Percentiles rank a stretch among this genome's conserved stretches.
These are phyloP conservation scores for Squalus acanthias DNA, from an alignment of 2,797 vertebrate genomes.

Conservation along the genomic window DNA sequence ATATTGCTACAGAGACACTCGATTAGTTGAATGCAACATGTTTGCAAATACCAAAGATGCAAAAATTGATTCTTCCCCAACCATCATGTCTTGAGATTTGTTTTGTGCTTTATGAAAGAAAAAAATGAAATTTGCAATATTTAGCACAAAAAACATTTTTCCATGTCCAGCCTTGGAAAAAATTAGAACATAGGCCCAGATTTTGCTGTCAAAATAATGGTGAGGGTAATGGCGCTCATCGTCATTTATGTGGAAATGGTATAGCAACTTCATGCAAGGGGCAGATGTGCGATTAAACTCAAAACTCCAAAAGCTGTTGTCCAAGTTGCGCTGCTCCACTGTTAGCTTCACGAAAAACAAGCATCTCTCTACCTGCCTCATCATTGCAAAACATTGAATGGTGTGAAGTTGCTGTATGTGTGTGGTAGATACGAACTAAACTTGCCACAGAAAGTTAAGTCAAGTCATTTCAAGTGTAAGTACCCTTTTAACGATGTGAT, in stretches of 20 bases:
- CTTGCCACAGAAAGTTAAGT: background rate
- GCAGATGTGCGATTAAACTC: background rate
- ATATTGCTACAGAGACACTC: background rate
- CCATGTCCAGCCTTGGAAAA: too few species aligned
- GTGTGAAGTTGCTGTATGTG: background rate
- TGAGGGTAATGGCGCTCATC: too few species aligned
- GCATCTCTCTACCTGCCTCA: background rate
- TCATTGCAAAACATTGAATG: background rate
- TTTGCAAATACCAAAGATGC: background rate
- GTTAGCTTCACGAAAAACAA: background rate
- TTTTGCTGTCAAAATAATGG: too few species aligned
- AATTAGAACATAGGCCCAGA: too few species aligned
- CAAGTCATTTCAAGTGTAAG: background rate
- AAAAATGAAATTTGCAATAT: too few species aligned
- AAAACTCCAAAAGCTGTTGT: background rate
- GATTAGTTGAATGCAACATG: background rate
- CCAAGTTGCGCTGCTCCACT: too few species aligned
- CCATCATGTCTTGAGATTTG: too few species aligned
- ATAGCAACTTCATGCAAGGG: too few species aligned
- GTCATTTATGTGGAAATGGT: too few species aligned
- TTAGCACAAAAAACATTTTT: too few species aligned
- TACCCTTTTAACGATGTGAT: background rate
- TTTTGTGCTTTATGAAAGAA: too few species aligned
- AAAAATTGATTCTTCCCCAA: too few species aligned
- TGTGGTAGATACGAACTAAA: background rate